phyloP scores from a whole-genome alignment of 2,888 invertebrate genomes.

The Disparrhopalites patrizii region DNA sequence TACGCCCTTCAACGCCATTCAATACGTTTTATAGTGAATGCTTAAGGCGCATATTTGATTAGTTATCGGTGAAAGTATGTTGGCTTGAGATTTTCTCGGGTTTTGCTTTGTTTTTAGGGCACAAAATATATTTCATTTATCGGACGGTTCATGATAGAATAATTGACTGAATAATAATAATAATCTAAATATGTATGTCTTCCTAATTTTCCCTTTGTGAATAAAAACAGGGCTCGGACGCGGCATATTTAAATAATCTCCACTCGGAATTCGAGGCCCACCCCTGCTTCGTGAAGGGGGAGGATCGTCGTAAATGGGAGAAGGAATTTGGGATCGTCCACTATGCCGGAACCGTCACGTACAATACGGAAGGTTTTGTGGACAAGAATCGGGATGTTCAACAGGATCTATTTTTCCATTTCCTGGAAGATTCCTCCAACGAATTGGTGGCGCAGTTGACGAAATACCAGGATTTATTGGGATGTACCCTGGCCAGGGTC shows the following conservation, averaged over 20 bases:
- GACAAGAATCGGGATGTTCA: constrained; percentile 90
- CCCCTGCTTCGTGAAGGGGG: constrained; percentile 76
- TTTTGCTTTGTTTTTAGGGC: no score
- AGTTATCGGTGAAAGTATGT: no score
- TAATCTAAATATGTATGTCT: background rate
- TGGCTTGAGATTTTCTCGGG: no score
- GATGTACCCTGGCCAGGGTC: constrained; percentile 52
- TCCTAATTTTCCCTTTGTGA: background rate
- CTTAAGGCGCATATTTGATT: no score
- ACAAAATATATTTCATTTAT: no score
- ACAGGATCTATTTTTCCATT: constrained; percentile 87
- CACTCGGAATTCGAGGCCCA: constrained; percentile 82
- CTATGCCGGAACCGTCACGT: constrained; percentile 85
- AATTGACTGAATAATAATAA: no score
- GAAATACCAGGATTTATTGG: constrained; percentile 56
- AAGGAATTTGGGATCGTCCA: constrained; percentile 84
- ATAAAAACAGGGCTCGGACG: constrained; percentile 71
- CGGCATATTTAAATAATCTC: constrained; percentile 80
- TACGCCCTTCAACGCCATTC: no score
- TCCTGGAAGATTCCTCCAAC: constrained; percentile 76
- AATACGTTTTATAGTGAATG: no score
- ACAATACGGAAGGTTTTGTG: constrained; percentile 75
- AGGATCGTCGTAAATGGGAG: constrained; percentile 82
- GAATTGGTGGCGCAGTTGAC: constrained; percentile 62
- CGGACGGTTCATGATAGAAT: no score